These are phyloP conservation scores for Eupsittula cactorum DNA, from an alignment of 2,113 vertebrate genomes.

Conservation along the genomic window DNA sequence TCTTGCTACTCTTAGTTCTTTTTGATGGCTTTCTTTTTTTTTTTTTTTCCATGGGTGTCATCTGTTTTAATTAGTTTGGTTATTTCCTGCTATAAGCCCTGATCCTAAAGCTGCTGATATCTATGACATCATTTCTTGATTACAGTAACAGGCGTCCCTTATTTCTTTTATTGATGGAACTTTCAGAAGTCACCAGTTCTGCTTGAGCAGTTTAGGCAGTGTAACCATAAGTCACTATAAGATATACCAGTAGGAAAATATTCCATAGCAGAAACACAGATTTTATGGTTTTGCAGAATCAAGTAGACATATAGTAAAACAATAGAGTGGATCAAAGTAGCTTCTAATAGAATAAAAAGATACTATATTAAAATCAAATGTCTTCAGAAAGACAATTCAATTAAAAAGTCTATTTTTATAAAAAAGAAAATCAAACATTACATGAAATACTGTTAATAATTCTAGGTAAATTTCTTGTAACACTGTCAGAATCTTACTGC, in stretches of 20 bases:
- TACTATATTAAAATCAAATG: slow-evolving; percentile 39
- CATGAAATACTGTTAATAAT: slow-evolving; percentile 33
- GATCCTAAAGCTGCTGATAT: background rate
- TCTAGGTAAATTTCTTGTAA: slow-evolving; percentile 44
- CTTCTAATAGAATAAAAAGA: slow-evolving; percentile 52
- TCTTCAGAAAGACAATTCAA: background rate
- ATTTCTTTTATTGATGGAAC: slow-evolving; percentile 33
- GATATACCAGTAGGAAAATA: background rate
- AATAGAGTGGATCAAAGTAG: slow-evolving; percentile 7
- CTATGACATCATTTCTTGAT: background rate
- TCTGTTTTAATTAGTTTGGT: background rate
- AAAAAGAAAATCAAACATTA: slow-evolving; percentile 8
- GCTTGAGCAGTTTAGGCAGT: slow-evolving; percentile 7
- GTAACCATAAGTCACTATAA: background rate
- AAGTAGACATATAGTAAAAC: slow-evolving; percentile 20
- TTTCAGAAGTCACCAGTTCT: slow-evolving; percentile 39
- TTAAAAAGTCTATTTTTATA: background rate
- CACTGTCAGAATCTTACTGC: slow-evolving; percentile 37
- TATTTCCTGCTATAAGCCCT: background rate
- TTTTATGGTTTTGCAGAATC: slow-evolving; percentile 40
- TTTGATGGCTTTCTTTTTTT: background rate
- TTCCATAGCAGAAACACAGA: background rate
- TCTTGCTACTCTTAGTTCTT: background rate
- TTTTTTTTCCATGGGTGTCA: background rate
- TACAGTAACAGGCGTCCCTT: background rate